Evolutionary conservation across 1,140 invertebrate species (phyloP).

Genomic region (Hirudo medicinalis): DNA sequence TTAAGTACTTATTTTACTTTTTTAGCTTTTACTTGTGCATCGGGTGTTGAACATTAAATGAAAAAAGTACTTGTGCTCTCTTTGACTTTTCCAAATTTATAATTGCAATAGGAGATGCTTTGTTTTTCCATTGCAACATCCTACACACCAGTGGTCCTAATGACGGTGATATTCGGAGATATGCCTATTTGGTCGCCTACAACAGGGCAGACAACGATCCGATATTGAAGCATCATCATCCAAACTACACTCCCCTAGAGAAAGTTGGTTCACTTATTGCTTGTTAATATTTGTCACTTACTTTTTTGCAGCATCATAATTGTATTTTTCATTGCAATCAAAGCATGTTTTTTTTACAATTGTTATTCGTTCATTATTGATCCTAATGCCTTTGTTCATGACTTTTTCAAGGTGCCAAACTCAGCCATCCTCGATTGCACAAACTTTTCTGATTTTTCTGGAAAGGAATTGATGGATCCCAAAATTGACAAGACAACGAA

Average conservation of each 20-base stretch:
- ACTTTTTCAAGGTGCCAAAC: slow-evolving; percentile 22
- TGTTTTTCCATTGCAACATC: slow-evolving; percentile 26
- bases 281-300: not conserved
- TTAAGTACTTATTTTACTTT: too few relatives aligned
- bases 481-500: slow-evolving; percentile 19
- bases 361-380: not conserved
- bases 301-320: not conserved
- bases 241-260: slow-evolving; percentile 25
- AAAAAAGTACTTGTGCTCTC: too few relatives aligned
- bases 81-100: not conserved
- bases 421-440: slow-evolving; percentile 25
- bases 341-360: not conserved
- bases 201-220: slow-evolving; percentile 25
- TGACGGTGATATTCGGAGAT: slow-evolving; percentile 23
- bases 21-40: too few relatives aligned
- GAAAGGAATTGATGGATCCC: slow-evolving; percentile 26
- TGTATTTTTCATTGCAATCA: not conserved
- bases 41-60: too few relatives aligned
- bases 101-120: slow-evolving; percentile 19
- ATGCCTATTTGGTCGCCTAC: slow-evolving; percentile 23
- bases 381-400: not conserved
- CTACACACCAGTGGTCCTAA: slow-evolving; percentile 25
- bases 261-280: slow-evolving; percentile 12
- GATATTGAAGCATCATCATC: slow-evolving; percentile 23
- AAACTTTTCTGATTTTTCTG: slow-evolving; percentile 25